Percentiles rank a stretch among this genome's conserved stretches.
Conservation (phyloP, 2,888 invertebrate species). For the Artemia sinica region DNA sequence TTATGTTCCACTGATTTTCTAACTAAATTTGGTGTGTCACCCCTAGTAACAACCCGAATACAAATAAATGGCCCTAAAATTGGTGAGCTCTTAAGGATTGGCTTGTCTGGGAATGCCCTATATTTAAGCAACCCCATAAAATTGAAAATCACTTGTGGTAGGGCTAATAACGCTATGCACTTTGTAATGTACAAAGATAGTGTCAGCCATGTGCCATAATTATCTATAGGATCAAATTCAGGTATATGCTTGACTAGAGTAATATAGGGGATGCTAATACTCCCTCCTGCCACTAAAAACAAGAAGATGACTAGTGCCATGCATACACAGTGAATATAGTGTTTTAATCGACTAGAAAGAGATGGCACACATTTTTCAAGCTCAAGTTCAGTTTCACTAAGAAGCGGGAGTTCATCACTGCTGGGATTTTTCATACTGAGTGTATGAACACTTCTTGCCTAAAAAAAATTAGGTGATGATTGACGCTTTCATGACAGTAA, state of each 20-base stretch:
- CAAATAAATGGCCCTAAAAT: conserved; percentile 82
- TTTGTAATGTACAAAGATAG: conserved; percentile 56
- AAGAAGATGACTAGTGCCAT: neutral
- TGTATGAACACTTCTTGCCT: neutral
- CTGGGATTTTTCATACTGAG: neutral
- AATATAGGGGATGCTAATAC: neutral
- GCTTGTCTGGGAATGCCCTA: conserved; percentile 86
- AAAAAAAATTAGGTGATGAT: too few species aligned
- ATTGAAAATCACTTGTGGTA: conserved; percentile 56
- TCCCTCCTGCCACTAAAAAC: neutral
- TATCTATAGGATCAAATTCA: conserved; percentile 50
- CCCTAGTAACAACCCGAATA: conserved; percentile 79
- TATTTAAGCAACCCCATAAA: conserved; percentile 70
- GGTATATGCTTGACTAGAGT: conserved; percentile 3
- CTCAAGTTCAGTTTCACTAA: neutral
- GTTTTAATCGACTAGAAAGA: neutral
- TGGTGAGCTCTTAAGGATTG: conserved; percentile 62
- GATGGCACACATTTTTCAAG: neutral
- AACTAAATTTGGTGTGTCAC: conserved; percentile 80
- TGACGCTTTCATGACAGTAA: too few species aligned
- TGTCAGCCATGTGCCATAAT: conserved; percentile 59
- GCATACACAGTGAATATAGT: neutral
- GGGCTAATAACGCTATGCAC: conserved; percentile 59
- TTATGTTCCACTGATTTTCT: conserved; percentile 68
- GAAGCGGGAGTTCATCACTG: neutral